phyloP scores from a whole-genome alignment of 2,888 invertebrate species.

The Cyaniris semiargus region DNA sequence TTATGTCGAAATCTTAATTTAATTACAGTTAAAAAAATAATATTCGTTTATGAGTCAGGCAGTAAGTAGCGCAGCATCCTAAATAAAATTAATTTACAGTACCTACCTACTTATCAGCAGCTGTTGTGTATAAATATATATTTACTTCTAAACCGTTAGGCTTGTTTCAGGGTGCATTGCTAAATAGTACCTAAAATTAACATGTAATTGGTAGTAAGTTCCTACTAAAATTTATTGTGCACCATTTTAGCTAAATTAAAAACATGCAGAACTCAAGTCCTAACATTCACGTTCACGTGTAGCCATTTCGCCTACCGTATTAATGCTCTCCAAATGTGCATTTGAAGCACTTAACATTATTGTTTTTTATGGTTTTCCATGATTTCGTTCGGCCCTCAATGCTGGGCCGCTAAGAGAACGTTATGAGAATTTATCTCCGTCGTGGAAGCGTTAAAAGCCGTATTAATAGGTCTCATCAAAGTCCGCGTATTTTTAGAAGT shows the following conservation, averaged over 20 bases:
- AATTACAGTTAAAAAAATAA: no score
- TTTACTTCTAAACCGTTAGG: no score
- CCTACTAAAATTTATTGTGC: no score
- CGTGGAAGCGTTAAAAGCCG: constrained; percentile 31
- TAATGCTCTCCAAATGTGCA: constrained; percentile 69
- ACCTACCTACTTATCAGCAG: no score
- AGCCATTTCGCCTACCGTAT: constrained; percentile 59
- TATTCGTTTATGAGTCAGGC: no score
- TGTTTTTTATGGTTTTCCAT: constrained; percentile 41
- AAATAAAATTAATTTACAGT: no score
- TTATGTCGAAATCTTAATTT: no score
- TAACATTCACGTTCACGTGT: not conserved
- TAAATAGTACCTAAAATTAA: no score
- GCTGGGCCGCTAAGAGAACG: constrained; percentile 34
- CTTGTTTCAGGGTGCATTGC: no score
- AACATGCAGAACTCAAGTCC: not conserved
- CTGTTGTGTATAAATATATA: no score
- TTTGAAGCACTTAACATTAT: constrained; percentile 64
- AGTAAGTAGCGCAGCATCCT: no score
- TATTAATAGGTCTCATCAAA: constrained; percentile 31
- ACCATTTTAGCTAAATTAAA: not conserved
- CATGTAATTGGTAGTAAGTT: no score
- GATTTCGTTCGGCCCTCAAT: constrained; percentile 38
- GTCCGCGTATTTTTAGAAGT: constrained; percentile 26
- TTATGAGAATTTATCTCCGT: constrained; percentile 36